Evolutionary conservation across 2,113 vertebrate genomes (phyloP), one percentile per base, ranked within the genome.

Genomic region (Callithrix jacchus): DNA sequence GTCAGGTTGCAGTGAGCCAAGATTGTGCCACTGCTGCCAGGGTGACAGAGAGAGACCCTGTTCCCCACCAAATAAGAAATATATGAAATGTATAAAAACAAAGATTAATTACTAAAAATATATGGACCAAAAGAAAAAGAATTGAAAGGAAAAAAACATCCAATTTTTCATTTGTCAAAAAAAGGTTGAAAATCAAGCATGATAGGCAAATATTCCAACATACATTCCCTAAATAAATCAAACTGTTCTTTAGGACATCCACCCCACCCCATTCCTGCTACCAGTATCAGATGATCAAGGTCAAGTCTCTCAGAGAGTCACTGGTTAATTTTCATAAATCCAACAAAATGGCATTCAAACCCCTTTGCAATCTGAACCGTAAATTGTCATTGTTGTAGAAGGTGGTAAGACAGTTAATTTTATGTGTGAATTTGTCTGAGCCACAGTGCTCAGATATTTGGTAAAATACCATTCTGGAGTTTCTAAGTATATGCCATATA

Each of bases 51-150:
- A 64, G 61, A 13, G 27, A 64, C 61, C 27, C 61, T 64, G 27
- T 32, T 30, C 61, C 61, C 27, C 61, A 27, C 12, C 5, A 6
- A 14, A 64, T 30, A 14, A 14, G 27, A 64, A 2, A 68, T 35
- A n/a, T 68, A 49, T 47, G 80, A 8, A 37, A 61, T 83, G 64
- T 30, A 64, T 32, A 64, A 64, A 64, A 64, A 37, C 21, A 91
- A 91, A 85, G 13, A 47, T 5, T 80, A 58, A 80, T 85, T 54
- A 89, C 40, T 92, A 76, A 89, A 93, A 96, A 58, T 73, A 91
- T 61, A 47, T 81, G 56, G 27, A 76, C 23, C 80, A 13, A 66
- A 85, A 52, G 73, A 23, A 90, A 95, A 74, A 91, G 61, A 42
- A 85, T 23, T 70, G 20, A 80, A 94, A 85, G 21, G 40, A 87